Evolutionary conservation across 1,140 invertebrate genomes (phyloP).

Genomic region (Drosophila tsacasi): DNA sequence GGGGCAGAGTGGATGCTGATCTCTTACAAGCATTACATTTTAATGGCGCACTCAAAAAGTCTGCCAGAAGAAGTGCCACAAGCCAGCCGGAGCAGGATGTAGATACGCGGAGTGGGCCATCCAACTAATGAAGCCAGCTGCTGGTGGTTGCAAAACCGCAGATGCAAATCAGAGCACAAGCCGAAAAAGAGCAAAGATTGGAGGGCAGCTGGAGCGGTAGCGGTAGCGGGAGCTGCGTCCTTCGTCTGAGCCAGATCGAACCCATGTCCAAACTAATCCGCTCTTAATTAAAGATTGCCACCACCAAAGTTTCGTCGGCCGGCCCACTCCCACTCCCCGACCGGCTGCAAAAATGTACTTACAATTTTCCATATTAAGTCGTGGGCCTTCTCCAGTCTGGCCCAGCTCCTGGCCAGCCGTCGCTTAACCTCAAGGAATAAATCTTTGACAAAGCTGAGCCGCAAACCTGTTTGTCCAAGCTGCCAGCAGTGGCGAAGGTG

Average conservation of each 20-base stretch:
- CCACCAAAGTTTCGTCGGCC: slow-evolving; percentile 26
- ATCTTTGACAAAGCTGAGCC: slow-evolving; percentile 83
- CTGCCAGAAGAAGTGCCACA: slow-evolving; percentile 55
- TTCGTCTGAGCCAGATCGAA: slow-evolving; percentile 69
- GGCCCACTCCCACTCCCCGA: not conserved
- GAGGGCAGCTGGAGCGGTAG: not conserved
- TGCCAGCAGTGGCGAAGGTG: slow-evolving; percentile 56
- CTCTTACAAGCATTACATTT: slow-evolving; percentile 80
- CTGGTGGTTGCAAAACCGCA: slow-evolving; percentile 77
- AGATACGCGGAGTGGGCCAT: not conserved
- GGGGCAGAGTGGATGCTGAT: slow-evolving; percentile 47
- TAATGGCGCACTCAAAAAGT: slow-evolving; percentile 80
- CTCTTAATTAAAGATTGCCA: slow-evolving; percentile 85
- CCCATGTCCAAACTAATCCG: slow-evolving; percentile 84
- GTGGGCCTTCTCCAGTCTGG: not conserved
- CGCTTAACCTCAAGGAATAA: slow-evolving; percentile 84
- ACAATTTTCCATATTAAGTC: slow-evolving; percentile 75
- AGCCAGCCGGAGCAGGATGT: not conserved
- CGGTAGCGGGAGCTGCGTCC: not conserved
- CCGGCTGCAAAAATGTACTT: slow-evolving; percentile 60
- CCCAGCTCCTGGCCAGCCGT: slow-evolving; percentile 47
- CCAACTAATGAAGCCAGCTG: slow-evolving; percentile 79
- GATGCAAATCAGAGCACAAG: slow-evolving; percentile 79
- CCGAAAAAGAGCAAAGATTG: slow-evolving; percentile 81
- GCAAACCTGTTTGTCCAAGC: slow-evolving; percentile 81